Base-by-base conservation (phyloP, 1,140 invertebrate species). In the Scaptodrosophila lebanonensis region DNA sequence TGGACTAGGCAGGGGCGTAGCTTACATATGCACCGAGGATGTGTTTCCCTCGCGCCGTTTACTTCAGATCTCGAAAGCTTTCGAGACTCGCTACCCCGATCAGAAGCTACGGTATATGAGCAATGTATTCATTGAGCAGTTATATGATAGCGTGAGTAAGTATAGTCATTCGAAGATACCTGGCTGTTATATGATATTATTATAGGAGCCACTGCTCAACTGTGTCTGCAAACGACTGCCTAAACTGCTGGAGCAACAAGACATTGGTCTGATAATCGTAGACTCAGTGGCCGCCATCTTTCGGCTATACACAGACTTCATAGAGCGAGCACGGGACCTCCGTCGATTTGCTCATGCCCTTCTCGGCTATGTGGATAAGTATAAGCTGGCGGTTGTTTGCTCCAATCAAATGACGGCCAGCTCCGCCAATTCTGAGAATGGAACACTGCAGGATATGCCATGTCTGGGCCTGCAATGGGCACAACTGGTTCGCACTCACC, bases 21-120 rank as follows among this genome's bases (percentile, higher is more conserved):
- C 93, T 11, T 95, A 93, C 66, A 92, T 96, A 56, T 93, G 91
- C 66, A 95, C 94, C 1, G 93, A 95, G 88, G 90, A 91, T 87
- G 82, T 75, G 11, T 95, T 95, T 88, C 93, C 94, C 8, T 91
- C 91, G 1, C 91, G 89, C 71, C 87, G 94, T 42, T 86, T 95
- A 4, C 83, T 91, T 4, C 83, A 91, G 58, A 77, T 91, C 17
- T 65, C 67, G 11, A 72, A 86, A 51, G 54, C 45, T 9, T 84
- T 75, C 13, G 66, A 71, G 20, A 43, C 62, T 13, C 66, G 69
- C 9, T 77, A 84, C 35, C 75, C 75, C 1, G 22, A 70, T 5
- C 42, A 67, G 15, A n/a, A 65, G 3, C 59, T 85, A 0, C 85
- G 85, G 33, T 69, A 84, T 35, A 39, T 86, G 47, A 65, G 67